A percentile compares a stretch with the other conserved stretches of the same genome.
phyloP scores from a whole-genome alignment of 2,113 vertebrate species.

The Hystrix cristata region DNA sequence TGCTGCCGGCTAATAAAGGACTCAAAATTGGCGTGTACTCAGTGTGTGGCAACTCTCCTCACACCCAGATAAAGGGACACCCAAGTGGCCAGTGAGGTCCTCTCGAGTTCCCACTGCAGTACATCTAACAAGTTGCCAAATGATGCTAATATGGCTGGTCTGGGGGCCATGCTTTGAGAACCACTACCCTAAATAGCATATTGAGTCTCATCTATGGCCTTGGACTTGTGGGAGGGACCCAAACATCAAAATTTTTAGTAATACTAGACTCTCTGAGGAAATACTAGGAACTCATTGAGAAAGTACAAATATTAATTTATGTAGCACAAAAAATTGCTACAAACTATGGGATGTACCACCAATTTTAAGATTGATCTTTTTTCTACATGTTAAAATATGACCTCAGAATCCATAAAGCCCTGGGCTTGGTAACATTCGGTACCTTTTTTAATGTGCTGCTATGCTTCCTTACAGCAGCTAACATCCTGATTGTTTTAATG shows the following conservation, averaged over 20 bases:
- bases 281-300: background rate
- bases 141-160: background rate
- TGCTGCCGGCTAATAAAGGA: too few relatives aligned
- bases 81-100: too few relatives aligned
- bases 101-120: too few relatives aligned
- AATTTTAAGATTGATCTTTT: background rate
- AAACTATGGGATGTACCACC: background rate
- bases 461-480: background rate
- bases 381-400: background rate
- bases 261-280: background rate
- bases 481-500: background rate
- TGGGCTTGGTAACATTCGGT: background rate
- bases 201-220: background rate
- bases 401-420: background rate
- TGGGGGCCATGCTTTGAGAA: background rate
- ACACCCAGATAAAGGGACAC: too few relatives aligned
- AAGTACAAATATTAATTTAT: background rate
- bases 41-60: too few relatives aligned
- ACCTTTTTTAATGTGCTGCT: background rate
- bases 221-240: background rate
- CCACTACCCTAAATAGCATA: background rate
- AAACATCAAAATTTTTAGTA: background rate
- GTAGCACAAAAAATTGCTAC: background rate
- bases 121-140: background rate
- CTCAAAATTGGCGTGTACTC: too few relatives aligned